Base-by-base conservation (phyloP, 1,140 invertebrate species). In the Tetranychus cinnabarinus region DNA sequence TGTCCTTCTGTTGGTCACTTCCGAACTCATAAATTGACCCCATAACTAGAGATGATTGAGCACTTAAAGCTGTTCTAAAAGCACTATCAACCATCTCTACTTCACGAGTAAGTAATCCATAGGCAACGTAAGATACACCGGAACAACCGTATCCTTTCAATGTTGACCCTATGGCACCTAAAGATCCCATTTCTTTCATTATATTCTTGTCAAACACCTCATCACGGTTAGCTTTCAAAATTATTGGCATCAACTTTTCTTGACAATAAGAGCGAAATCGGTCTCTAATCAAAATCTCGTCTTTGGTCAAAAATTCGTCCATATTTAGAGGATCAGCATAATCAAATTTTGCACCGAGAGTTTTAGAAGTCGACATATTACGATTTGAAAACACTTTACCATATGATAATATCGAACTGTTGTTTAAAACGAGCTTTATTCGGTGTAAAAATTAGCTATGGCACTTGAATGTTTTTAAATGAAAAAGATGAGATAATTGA, bases 31-130 rank as follows among this genome's bases (percentile, higher is more conserved):
- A 81, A 68, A 98, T 97, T 2, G 91, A 85, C 54, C 85, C 83
- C 82, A 91, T 92, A 0, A 88, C 90, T 54, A 99, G 76, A 13
- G 90, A 95, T n/a, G 92, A 97, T 72, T 99, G 96, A 0, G 99
- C 96, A 72, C 91, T 97, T 71, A 97, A 81, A 0, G 89, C 85
- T 3, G 93, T 98, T 67, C 96, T 79, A 68, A 79, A 81, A 54
- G 77, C 69, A 68, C 76, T 77, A 68, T 78, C 77, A n/a, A 78
- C 73, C 65, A 75, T 79, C 74, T 99, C 95, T 47, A 97, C 76
- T 76, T 98, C 95, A 69, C 85, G 80, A 0, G 92, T 83, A 45
- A 99, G 77, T 8, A 99, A 76, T 23, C 96, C 96, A 72, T 97
- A 98, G 23, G 88, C 87, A 0, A 97, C 89, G 65, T 81, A 87